Evolutionary conservation across 2,888 invertebrate species (phyloP), one percentile per base, ranked within the genome.

Genomic region (Stenurella melanura): DNA sequence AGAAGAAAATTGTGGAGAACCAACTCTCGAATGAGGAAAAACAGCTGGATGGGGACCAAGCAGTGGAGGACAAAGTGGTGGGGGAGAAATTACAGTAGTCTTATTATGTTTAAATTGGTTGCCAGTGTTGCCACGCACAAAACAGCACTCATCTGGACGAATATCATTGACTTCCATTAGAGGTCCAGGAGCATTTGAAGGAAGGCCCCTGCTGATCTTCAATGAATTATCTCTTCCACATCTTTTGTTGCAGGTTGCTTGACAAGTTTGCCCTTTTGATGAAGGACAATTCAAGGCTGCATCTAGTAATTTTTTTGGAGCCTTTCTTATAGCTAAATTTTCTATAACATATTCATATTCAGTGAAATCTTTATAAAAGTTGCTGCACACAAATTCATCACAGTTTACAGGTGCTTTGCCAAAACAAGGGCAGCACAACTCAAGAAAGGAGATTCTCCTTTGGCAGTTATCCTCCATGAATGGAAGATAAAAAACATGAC

Each of bases 281-380:
- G 7, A 64, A 63, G 54, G 79, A 76, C 5, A 76, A 68, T 1
- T n/a, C 0, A 73, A 78, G 3, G 75, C 77, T 72, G 75, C 67
- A 67, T 84, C 82, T 54, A 84, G 63, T 2, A 82, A 74, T 56
- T 81, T 78, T 72, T 83, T 84, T 4, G 84, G 84, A 15, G 78
- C 82, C 19, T 79, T 74, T 61, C 78, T 77, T 21, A 84, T 82
- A 3, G 82, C 81, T 70, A 83, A 64, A 70, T 84, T 84, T 72
- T 84, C 84, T 50, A 84, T 80, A 9, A 84, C 81, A 66, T 82
- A 84, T 69, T 84, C 84, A 71, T 81, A 84, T 19, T 83, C 83
- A 0, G 82, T 80, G 76, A 82, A 82, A 50, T 83, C 82, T 50
- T 73, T 77, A 0, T 80, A 80, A 57, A 83, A 83, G 60, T 73